Percentiles rank a stretch among this genome's conserved stretches.
Conservation (phyloP, 2,888 invertebrate genomes). For the Nymphalis c-album region DNA sequence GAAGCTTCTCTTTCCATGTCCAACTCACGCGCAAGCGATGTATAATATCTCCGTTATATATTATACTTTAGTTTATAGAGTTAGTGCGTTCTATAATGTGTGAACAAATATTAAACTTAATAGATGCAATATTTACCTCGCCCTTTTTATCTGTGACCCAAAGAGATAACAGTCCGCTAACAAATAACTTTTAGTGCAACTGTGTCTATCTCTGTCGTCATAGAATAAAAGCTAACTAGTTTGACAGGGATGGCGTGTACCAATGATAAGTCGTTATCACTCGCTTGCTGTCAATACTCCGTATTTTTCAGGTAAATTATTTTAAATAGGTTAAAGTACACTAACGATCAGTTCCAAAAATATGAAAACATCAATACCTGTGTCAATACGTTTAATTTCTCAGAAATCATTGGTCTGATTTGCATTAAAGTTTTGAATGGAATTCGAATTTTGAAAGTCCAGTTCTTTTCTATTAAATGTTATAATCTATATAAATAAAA, state of each 20-base stretch:
- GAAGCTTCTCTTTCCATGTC: no score
- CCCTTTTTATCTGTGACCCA: constrained; percentile 43
- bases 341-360: no score
- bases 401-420: background rate
- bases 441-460: background rate
- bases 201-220: constrained; percentile 23
- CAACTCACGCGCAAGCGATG: background rate
- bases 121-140: constrained; percentile 33
- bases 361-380: no score
- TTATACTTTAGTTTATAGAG: background rate
- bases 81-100: background rate
- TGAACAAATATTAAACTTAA: constrained; percentile 23
- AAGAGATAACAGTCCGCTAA: constrained; percentile 41
- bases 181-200: constrained; percentile 35
- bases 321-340: no score
- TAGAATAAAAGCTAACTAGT: background rate
- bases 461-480: background rate
- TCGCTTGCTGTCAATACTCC: constrained; percentile 9
- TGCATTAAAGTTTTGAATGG: background rate
- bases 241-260: constrained; percentile 18
- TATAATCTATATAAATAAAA: no score
- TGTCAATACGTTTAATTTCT: background rate
- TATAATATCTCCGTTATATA: background rate
- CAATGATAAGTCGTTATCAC: constrained; percentile 22
- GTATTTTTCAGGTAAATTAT: constrained; percentile 14